Base-by-base conservation (phyloP, 2,113 vertebrate species). In the Ammospiza nelsoni region DNA sequence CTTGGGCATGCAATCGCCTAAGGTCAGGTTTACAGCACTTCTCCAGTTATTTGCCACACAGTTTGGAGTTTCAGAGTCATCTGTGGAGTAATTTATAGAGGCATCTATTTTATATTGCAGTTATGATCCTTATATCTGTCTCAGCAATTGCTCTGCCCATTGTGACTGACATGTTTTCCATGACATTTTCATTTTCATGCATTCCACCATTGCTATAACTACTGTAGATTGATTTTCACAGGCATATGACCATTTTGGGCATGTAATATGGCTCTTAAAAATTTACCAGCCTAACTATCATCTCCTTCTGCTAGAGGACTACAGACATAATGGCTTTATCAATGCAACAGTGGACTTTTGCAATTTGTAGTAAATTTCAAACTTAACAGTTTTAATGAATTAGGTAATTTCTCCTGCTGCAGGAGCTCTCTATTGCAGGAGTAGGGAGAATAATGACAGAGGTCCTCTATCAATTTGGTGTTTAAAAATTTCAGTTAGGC, bases 211-310 rank as follows among this genome's bases (percentile, higher is more conserved):
- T 83, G 37, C 76, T 91, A 1, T 78, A 63, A 58, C 63, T 90
- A 90, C 81, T 75, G 55, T 89, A 59, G 54, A 69, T 75, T 90
- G 46, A 63, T 94, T 78, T 79, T 93, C 71, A 73, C 46, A 24
- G 68, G 28, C 43, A 11, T 43, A 37, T 86, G 66, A 78, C 48
- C n/a, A n/a, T 54, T 6, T 17, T 80, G 63, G 37, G 33, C 21
- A 59, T 90, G 33, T 73, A 73, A 78, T 63, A 84, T 59, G 55
- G 44, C 51, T 95, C 73, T 94, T 59, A 96, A 96, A 94, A 59
- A 68, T 82, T 80, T 52, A 63, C 49, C 27, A n/a, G 55, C 23
- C 65, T 94, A 51, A 79, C 8, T 9, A 24, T 81, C 48, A 58
- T 63, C 33, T 91, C n/a, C 25, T 59, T 73, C 58, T 88, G 78